A percentile compares a stretch with the other conserved stretches of the same genome.
Conservation (phyloP, 2,797 vertebrate species). For the Macroramphosus scolopax region DNA sequence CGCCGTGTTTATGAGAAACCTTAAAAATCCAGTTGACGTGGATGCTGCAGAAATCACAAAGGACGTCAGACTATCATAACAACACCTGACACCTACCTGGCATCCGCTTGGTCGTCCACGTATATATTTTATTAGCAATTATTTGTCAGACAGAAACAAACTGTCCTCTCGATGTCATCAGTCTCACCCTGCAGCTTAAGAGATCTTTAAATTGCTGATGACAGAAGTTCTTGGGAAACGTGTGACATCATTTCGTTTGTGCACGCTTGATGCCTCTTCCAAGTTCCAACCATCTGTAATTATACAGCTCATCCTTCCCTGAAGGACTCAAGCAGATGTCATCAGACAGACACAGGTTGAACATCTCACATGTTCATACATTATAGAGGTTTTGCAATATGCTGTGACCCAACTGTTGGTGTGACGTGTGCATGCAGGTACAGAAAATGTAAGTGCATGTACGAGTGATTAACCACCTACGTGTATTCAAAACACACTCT, state of each 20-base stretch:
- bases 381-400: slow-evolving; percentile 9
- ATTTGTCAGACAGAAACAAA: slow-evolving; percentile 21
- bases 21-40: neutral
- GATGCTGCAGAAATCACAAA: slow-evolving; percentile 1
- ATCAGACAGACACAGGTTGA: slow-evolving; percentile 25
- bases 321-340: slow-evolving; percentile 36
- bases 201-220: slow-evolving; percentile 17
- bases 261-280: slow-evolving; percentile 17
- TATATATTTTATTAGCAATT: too few species aligned
- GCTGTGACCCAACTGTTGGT: slow-evolving; percentile 14
- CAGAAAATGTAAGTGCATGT: slow-evolving; percentile 22
- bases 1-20: slow-evolving; percentile 12
- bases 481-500: slow-evolving; percentile 11
- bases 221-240: slow-evolving; percentile 10
- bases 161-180: slow-evolving; percentile 1
- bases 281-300: slow-evolving; percentile 38
- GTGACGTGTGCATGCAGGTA: slow-evolving; percentile 14
- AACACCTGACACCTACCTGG: slow-evolving; percentile 4
- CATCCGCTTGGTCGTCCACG: slow-evolving; percentile 11
- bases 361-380: slow-evolving; percentile 24
- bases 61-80: slow-evolving; percentile 4
- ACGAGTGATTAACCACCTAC: slow-evolving; percentile 17
- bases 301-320: slow-evolving; percentile 35
- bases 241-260: slow-evolving; percentile 20
- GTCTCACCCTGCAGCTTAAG: slow-evolving; percentile 8